Percentiles rank a stretch among this genome's conserved stretches.
Evolutionary conservation across 2,888 invertebrate species (phyloP).

Genomic region (Keiferia lycopersicella): DNA sequence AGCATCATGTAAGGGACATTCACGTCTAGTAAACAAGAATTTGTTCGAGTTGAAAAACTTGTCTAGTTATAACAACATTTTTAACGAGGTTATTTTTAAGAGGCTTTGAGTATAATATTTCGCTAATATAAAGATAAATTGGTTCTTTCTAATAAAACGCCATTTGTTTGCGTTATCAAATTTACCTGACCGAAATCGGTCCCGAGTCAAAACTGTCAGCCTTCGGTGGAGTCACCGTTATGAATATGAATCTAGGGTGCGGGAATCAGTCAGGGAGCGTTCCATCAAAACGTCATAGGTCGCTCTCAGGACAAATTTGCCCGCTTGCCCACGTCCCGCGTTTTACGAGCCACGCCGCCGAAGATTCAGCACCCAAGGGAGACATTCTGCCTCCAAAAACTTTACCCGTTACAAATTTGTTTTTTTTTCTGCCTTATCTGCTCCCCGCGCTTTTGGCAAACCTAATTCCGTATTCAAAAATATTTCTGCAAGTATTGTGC

Average conservation of each 20-base stretch:
- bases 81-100: slow-evolving; percentile 38
- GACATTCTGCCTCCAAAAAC: slow-evolving; percentile 80
- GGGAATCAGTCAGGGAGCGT: slow-evolving; percentile 75
- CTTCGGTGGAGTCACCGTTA: slow-evolving; percentile 67
- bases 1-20: slow-evolving; percentile 71
- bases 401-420: slow-evolving; percentile 82
- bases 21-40: slow-evolving; percentile 44
- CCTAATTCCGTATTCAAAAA: slow-evolving; percentile 82
- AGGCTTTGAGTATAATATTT: slow-evolving; percentile 23
- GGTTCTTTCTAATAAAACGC: slow-evolving; percentile 28
- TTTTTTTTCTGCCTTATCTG: slow-evolving; percentile 80
- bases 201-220: slow-evolving; percentile 60
- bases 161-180: slow-evolving; percentile 47
- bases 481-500: slow-evolving; percentile 81
- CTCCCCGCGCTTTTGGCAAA: slow-evolving; percentile 79
- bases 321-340: slow-evolving; percentile 79
- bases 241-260: slow-evolving; percentile 78
- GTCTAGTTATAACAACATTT: slow-evolving; percentile 56
- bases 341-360: slow-evolving; percentile 80
- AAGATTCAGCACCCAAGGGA: slow-evolving; percentile 81
- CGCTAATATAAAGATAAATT: neutral
- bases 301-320: slow-evolving; percentile 80
- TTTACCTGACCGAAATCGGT: slow-evolving; percentile 51
- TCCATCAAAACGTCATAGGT: slow-evolving; percentile 81
- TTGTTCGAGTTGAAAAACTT: slow-evolving; percentile 48